Evolutionary conservation across 1,140 invertebrate species (phyloP), one percentile per base, ranked within the genome.

Genomic region (Ips nitidus): DNA sequence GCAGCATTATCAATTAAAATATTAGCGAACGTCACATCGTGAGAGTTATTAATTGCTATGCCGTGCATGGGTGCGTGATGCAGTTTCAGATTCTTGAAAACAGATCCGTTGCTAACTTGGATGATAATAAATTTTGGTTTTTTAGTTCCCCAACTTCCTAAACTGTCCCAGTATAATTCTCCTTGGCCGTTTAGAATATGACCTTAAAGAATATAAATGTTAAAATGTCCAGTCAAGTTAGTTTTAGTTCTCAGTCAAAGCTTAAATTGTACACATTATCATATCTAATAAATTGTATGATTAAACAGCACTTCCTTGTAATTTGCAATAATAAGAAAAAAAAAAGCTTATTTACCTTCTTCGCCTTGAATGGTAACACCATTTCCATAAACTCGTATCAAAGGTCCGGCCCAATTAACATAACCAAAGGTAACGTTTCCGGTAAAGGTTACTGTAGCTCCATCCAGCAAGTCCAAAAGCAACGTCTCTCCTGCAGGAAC

Each of bases 401-500:
- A 69, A n/a, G 66, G 67, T 22, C 71, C 71, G 2, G 7, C 36
- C 71, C 71, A 72, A 38, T 68, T 65, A n/a, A 38, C 22, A 57
- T 64, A 61, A n/a, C 7, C 62, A 56, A 72, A 69, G 4, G 61
- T 61, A 22, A 55, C 56, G 39, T 57, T 72, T 40, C 71, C 71
- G 42, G 8, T 1, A 41, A 72, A 72, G 7, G 71, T 72, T 8
- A 72, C 37, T 37, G 55, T 69, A 2, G 71, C 22, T 53, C 56
- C 56, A 4, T 38, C 50, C 38, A 50, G 45, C 0, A 72, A 41
- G 47, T 53, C 36, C 8, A 72, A 52, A n/a, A 53, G 4, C 37
- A 72, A 47, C 3, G 62, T 72, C 41, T 66, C 2, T 4, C 71
- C 66, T 41, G 66, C 71, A n/a, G 66, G 56, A 36, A 72, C 66